These are phyloP conservation scores for Pelodiscus sinensis DNA, from an alignment of 2,113 vertebrate genomes.

Conservation along the genomic window DNA sequence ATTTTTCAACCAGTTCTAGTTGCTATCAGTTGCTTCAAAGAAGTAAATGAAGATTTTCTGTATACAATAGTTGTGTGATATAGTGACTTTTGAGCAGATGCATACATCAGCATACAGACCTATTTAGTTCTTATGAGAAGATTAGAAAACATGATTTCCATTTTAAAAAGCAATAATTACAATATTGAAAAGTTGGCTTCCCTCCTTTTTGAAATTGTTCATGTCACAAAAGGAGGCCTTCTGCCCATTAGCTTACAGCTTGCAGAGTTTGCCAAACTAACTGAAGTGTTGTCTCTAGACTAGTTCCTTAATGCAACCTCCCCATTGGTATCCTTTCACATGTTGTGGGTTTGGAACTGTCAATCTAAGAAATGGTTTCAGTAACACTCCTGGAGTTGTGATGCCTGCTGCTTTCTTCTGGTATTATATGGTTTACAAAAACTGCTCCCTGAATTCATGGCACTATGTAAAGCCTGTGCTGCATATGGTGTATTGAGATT, in stretches of 20 bases:
- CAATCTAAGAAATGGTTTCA: neutral
- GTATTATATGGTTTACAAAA: neutral
- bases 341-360: slow-evolving; percentile 11
- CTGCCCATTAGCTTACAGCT: neutral
- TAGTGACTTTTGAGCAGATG: neutral
- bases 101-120: neutral
- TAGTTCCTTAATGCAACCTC: neutral
- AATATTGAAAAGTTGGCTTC: neutral
- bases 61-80: neutral
- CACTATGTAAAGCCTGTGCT: neutral
- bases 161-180: neutral
- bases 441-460: neutral
- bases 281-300: neutral
- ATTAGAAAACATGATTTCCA: neutral
- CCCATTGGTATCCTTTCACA: neutral
- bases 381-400: neutral
- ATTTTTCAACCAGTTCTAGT: neutral
- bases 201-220: neutral
- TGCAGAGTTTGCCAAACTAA: neutral
- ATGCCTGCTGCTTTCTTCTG: neutral
- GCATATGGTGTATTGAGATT: neutral
- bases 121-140: neutral
- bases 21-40: neutral
- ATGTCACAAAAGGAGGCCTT: neutral
- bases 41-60: neutral